Evolutionary conservation across 2,888 invertebrate genomes (phyloP), one percentile per base, ranked within the genome.

Genomic region (Meghimatium bilineatum): DNA sequence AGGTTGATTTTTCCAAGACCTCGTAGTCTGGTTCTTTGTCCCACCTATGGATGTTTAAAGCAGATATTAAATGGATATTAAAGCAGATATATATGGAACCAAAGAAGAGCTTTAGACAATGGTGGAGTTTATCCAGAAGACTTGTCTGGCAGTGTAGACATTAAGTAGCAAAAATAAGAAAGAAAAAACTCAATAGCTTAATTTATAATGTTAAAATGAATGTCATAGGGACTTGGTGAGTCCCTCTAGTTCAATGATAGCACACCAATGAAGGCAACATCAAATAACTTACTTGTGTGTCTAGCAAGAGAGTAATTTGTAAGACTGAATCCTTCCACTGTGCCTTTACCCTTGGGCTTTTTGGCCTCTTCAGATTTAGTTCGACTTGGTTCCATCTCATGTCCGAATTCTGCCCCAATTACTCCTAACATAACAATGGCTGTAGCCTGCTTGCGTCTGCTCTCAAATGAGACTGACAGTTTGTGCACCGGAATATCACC

Each of bases 401-500:
- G 98, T 0, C 99, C 99, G 92, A 99, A 99, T 94, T 99, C 99
- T 0, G 99, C 98, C 0, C 99, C 99, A 81, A 99, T 97, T 0
- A 99, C 99, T 0, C 99, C 99, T 67, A 99, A 94, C 80, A 99
- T 94, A 8, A 99, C 98, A 0, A 99, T 98, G 0, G 99, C 97
- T 0, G 99, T 99, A 0, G 99, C 98, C 94, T 99, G 99, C 91
- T 98, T 98, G 12, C 98, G 95, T 1, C 93, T 89, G 84, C 90
- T 91, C 85, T 93, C 93, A 90, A 91, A 92, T 38, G 91, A 90
- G 36, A 89, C 87, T n/a, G 90, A 91, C 38, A 88, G 82, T 85
- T 89, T 90, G 84, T 91, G 89, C 26, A 89, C 66, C 76, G 90
- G 90, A 17, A 89, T 87, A 72, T 91, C 91, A 80, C 88, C 90